Conservation (phyloP, 2,113 vertebrate species). For the Merops nubicus region DNA sequence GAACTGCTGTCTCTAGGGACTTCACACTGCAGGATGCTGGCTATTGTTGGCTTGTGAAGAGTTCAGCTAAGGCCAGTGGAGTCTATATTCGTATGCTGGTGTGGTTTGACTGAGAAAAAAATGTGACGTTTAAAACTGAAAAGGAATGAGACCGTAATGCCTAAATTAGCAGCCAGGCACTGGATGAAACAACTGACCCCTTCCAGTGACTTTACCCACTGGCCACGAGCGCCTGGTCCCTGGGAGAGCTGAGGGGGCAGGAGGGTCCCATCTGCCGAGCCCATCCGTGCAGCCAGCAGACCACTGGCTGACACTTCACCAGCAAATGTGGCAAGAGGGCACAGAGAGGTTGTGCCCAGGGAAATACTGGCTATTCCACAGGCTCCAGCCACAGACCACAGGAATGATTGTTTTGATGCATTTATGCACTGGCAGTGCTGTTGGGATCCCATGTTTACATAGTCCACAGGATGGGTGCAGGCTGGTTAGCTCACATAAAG, state of each 20-base stretch:
- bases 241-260: background rate
- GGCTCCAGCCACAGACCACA: background rate
- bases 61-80: slow-evolving; percentile 12
- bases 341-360: background rate
- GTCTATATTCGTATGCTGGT: background rate
- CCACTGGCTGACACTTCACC: background rate
- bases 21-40: background rate
- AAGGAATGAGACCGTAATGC: background rate
- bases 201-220: background rate
- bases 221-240: background rate
- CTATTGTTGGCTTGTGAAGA: background rate
- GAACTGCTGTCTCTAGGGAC: background rate
- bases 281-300: rapidly evolving
- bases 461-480: background rate
- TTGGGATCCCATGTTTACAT: background rate
- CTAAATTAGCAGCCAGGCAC: slow-evolving; percentile 4
- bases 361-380: background rate
- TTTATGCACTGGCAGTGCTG: background rate
- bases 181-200: background rate
- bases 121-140: background rate
- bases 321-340: background rate
- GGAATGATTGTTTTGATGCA: background rate
- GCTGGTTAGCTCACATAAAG: background rate
- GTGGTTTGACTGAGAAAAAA: slow-evolving; percentile 8
- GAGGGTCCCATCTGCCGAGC: background rate